Percentiles rank a stretch among this genome's conserved stretches.
Conservation (phyloP, 35 echinoderm and acorn worm species). For the Apostichopus japonicus region DNA sequence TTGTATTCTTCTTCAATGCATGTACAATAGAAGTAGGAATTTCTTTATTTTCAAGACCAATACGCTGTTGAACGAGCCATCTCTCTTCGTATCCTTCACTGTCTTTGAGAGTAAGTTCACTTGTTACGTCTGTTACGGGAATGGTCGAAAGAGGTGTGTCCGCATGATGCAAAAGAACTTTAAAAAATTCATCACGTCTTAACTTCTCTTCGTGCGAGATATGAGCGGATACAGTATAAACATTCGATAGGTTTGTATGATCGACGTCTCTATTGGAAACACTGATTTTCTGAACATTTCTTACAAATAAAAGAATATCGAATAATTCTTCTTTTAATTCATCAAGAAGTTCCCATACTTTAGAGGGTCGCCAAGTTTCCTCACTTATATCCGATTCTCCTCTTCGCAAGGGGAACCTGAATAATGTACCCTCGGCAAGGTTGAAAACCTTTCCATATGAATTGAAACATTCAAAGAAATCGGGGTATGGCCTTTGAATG, state of each 20-base stretch:
- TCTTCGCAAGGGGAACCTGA: constrained; percentile 79
- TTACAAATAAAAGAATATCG: constrained; percentile 38
- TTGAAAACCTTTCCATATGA: constrained; percentile 35
- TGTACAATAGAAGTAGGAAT: neutral
- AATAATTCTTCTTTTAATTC: constrained; percentile 29
- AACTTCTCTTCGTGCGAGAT: neutral
- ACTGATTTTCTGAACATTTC: constrained; percentile 31
- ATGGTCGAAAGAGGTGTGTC: constrained; percentile 5
- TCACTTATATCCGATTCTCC: constrained; percentile 27
- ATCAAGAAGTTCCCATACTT: neutral
- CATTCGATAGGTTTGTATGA: neutral
- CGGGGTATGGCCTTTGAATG: constrained; percentile 45
- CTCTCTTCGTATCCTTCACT: neutral
- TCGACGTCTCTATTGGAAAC: neutral
- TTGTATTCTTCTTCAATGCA: neutral
- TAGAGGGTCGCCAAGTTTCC: neutral
- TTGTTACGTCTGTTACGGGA: neutral
- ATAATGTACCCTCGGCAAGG: constrained; percentile 56
- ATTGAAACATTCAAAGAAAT: constrained; percentile 62
- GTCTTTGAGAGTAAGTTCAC: neutral
- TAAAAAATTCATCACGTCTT: neutral
- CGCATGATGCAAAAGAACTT: neutral
- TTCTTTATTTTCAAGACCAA: neutral
- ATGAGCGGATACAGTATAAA: constrained; percentile 6
- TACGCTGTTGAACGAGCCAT: neutral